Percentiles rank a stretch among this genome's conserved stretches.
Evolutionary conservation across 2,113 vertebrate genomes (phyloP).

Genomic region (Corythaeola cristata): DNA sequence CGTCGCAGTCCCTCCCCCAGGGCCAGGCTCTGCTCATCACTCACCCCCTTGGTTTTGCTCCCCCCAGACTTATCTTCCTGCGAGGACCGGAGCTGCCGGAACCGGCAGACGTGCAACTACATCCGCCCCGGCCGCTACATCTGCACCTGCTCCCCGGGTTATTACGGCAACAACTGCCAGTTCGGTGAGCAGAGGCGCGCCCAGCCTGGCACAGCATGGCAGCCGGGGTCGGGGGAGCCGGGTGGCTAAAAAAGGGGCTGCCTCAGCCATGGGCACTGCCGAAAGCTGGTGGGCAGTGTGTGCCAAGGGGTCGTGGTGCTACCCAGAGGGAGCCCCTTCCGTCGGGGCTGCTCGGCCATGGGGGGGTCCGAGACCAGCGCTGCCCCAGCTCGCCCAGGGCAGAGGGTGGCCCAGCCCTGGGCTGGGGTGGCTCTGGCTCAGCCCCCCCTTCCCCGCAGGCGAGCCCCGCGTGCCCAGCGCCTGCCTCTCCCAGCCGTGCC

Average conservation of each 20-base stretch:
- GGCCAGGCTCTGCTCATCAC: background rate
- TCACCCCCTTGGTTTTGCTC: background rate
- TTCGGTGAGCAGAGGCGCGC: constrained; percentile 39
- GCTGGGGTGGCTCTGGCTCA: background rate
- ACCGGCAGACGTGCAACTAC: constrained; percentile 74
- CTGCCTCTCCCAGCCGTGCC: constrained; percentile 76
- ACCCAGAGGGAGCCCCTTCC: background rate
- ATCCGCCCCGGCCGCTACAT: constrained; percentile 68
- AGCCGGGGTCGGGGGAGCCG: background rate
- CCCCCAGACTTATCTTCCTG: constrained; percentile 59
- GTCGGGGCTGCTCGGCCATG: rapidly evolving
- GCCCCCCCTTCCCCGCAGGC: background rate
- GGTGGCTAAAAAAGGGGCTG: background rate
- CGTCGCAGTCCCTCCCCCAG: background rate
- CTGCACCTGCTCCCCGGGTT: constrained; percentile 82
- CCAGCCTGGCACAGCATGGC: background rate
- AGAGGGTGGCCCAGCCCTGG: background rate
- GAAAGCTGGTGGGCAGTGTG: background rate
- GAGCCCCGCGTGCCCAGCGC: background rate
- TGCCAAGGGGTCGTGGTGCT: rapidly evolving
- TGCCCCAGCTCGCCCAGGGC: background rate
- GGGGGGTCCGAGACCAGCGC: background rate
- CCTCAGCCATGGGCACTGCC: background rate
- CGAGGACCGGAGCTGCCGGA: constrained; percentile 67
- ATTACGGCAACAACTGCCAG: constrained; percentile 81